Base-by-base conservation (phyloP, 64 coral and sea anemone genomes). In the Platygyra sinensis region DNA sequence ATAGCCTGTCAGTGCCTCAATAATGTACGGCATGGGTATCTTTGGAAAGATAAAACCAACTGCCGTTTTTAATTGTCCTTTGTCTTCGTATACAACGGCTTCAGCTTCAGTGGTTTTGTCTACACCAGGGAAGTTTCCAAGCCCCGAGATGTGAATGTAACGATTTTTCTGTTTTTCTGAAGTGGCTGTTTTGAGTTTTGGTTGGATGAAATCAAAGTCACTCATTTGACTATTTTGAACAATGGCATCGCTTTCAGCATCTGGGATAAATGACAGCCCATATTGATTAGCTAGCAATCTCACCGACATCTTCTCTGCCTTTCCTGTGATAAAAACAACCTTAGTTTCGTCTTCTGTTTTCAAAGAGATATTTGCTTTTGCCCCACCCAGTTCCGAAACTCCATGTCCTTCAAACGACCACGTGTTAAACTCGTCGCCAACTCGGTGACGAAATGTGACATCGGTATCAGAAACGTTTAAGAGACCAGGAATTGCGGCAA, bases 191-290 rank as follows among this genome's bases (percentile, higher is more conserved):
- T 93, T 97, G 15, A 97, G 84, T 14, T 22, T 73, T 32, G 95
- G 95, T 52, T 94, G 69, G 0, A 86, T 94, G n/a, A 97, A 97
- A 32, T 94, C 30, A n/a, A 97, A 97, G 50, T 97, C 95, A 46
- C 93, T 89, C 95, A 97, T 97, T 94, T 97, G 93, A 22, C 88
- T 97, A 60, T 92, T 97, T 86, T 97, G 87, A 61, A 97, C 89
- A 7, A 97, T 93, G 32, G 67, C 78, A 15, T 79, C 72, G 59
- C 91, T 97, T 52, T 97, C 95, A 22, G 89, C 88, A 79, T 97
- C 95, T 5, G 95, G 95, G 18, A 97, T 87, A 27, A 97, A 97
- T 0, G 91, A 88, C 51, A 97, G 60, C 0, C 79, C 92, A 75
- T 97, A 94, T 36, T 97, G 91, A 16, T 90, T 39, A 30, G 92